These are phyloP conservation scores for Zoanthus sociatus DNA, from an alignment of 92 coral and sea anemone species.

Conservation along the genomic window DNA sequence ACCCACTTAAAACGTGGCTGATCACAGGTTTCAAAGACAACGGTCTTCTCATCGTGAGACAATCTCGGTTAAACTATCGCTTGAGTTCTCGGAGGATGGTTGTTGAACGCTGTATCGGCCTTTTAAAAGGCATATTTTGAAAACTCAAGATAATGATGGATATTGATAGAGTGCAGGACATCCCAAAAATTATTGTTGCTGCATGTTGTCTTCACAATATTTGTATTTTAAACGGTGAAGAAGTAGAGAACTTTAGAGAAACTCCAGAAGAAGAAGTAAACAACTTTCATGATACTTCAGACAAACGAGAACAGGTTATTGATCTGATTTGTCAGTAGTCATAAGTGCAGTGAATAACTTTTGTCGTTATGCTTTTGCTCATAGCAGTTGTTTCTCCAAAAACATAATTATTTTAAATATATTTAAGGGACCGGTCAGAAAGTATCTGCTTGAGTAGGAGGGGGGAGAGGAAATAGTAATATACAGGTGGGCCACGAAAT, in stretches of 20 bases:
- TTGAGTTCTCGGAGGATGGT: slow-evolving; percentile 48
- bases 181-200: slow-evolving; percentile 42
- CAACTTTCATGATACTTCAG: not conserved
- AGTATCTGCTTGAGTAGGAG: too few species aligned
- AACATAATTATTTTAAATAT: too few species aligned
- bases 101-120: slow-evolving; percentile 64
- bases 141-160: slow-evolving; percentile 68
- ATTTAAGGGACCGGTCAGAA: too few species aligned
- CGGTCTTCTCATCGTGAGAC: slow-evolving; percentile 55
- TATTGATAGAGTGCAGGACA: slow-evolving; percentile 57
- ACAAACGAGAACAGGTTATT: not conserved
- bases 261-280: not conserved
- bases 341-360: not conserved
- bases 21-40: slow-evolving; percentile 59
- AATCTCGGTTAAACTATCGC: slow-evolving; percentile 53
- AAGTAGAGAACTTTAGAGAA: not conserved
- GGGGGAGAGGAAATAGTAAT: too few species aligned
- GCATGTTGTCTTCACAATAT: slow-evolving; percentile 34
- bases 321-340: not conserved
- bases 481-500: too few species aligned
- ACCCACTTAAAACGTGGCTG: not conserved
- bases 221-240: not conserved
- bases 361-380: not conserved
- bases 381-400: not conserved
- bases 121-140: slow-evolving; percentile 61